Percentiles rank a stretch among this genome's conserved stretches.
Conservation (phyloP, 2,888 invertebrate species). For the Theretra japonica region DNA sequence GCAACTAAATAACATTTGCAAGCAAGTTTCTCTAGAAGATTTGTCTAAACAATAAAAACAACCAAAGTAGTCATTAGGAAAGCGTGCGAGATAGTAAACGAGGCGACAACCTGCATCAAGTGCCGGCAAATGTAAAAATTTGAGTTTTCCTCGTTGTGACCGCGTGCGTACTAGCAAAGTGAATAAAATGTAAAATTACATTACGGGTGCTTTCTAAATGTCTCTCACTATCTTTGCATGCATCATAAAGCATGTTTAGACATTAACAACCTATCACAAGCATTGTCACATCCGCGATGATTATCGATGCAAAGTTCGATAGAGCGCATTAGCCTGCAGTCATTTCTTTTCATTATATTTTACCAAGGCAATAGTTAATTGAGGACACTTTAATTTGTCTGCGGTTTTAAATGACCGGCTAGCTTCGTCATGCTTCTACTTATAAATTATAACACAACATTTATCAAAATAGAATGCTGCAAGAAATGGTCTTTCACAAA, state of each 20-base stretch:
- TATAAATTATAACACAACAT: too few species aligned
- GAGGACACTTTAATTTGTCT: too few species aligned
- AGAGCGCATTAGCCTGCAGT: not conserved
- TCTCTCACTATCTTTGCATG: not conserved
- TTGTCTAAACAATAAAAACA: conserved; percentile 35
- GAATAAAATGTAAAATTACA: conserved; percentile 37
- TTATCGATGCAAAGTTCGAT: not conserved
- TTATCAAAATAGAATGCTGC: too few species aligned
- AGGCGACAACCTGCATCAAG: conserved; percentile 39
- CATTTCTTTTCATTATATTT: too few species aligned
- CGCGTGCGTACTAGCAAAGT: conserved; percentile 33
- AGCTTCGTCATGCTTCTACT: too few species aligned
- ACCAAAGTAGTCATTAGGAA: conserved; percentile 47
- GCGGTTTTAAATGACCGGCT: too few species aligned
- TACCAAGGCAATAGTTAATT: too few species aligned
- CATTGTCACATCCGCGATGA: not conserved
- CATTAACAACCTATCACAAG: not conserved
- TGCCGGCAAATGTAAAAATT: conserved; percentile 34
- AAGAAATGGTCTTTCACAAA: too few species aligned
- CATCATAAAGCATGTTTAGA: not conserved
- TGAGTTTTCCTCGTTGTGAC: conserved; percentile 27
- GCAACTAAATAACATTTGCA: not conserved
- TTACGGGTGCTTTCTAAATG: conserved; percentile 46
- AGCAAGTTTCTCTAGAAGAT: conserved; percentile 40
- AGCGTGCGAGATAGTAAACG: conserved; percentile 40